These are phyloP conservation scores for Parnassius mnemosyne DNA, from an alignment of 2,888 invertebrate genomes.

Conservation along the genomic window DNA sequence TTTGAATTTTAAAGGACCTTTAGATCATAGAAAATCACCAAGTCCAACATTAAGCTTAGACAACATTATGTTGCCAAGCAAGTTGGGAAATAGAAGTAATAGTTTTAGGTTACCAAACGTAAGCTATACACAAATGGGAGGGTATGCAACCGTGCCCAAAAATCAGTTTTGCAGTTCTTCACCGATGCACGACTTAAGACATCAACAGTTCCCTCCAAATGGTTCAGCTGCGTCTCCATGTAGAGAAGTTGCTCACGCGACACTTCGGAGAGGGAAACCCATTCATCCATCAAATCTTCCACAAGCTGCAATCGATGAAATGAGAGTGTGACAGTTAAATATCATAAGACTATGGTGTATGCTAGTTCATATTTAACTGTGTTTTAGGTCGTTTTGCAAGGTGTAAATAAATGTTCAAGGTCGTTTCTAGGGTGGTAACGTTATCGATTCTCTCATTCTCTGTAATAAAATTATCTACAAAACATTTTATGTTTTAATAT, in stretches of 20 bases:
- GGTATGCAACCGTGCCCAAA: slow-evolving; percentile 82
- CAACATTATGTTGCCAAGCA: slow-evolving; percentile 72
- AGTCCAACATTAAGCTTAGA: slow-evolving; percentile 82
- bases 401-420: slow-evolving; percentile 61
- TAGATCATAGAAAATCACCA: slow-evolving; percentile 80
- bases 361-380: slow-evolving; percentile 49
- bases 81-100: slow-evolving; percentile 76
- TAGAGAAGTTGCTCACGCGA: slow-evolving; percentile 64
- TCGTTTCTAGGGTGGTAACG: slow-evolving; percentile 52
- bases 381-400: slow-evolving; percentile 41
- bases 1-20: slow-evolving; percentile 79
- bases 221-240: slow-evolving; percentile 74
- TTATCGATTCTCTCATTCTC: slow-evolving; percentile 63
- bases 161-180: slow-evolving; percentile 79
- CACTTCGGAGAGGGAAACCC: slow-evolving; percentile 65
- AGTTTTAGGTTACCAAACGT: slow-evolving; percentile 72
- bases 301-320: slow-evolving; percentile 92
- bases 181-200: slow-evolving; percentile 60
- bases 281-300: slow-evolving; percentile 83
- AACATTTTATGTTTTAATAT: too few relatives aligned
- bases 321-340: slow-evolving; percentile 90
- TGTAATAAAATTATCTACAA: slow-evolving; percentile 58
- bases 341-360: slow-evolving; percentile 40
- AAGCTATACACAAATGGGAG: slow-evolving; percentile 67
- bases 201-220: slow-evolving; percentile 80